Evolutionary conservation across 2,113 vertebrate species (phyloP), one percentile per base, ranked within the genome.

Genomic region (Salvelinus fontinalis): DNA sequence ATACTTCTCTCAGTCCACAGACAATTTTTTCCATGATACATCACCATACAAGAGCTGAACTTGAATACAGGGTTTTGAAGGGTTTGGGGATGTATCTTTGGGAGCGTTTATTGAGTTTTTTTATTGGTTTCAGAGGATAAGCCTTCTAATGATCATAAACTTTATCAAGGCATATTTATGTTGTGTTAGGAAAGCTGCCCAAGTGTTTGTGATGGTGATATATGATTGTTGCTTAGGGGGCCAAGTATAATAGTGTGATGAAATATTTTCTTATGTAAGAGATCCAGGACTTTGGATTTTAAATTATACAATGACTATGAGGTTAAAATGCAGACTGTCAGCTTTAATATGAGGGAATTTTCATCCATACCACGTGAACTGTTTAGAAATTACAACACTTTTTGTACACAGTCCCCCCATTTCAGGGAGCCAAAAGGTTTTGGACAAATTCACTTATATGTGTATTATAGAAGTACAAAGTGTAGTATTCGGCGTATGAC

Each of bases 161-260:
- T 70, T 29, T 12, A 39, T 77, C 75, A 80, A 78, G n/a, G 84
- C 69, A 67, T 77, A 27, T 48, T 78, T 75, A 80, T 75, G 26
- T 76, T 81, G 69, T 57, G 39, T 81, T 75, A 44, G 57, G 5
- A 81, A 78, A 74, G 22, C 67, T 75, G 22, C 71, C 54, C 54
- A 24, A 76, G 68, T 83, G 39, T 79, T 84, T 81, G 22, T 69
- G 68, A 62, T 62, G 74, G 73, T 11, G 27, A 78, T 27, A 74
- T 54, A 16, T 54, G 16, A 54, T 71, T 70, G 79, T 16, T 85
- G 65, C 85, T 86, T 88, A 85, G 92, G 90, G 39, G 89, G 91
- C 90, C 90, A 93, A 92, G 73, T 74, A 65, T 79, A 20, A 76
- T 70, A 48, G 75, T 76, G 71, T 80, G 77, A 78, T 84, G 13